Base-by-base conservation (phyloP, 2,797 vertebrate genomes). In the Chanos chanos region DNA sequence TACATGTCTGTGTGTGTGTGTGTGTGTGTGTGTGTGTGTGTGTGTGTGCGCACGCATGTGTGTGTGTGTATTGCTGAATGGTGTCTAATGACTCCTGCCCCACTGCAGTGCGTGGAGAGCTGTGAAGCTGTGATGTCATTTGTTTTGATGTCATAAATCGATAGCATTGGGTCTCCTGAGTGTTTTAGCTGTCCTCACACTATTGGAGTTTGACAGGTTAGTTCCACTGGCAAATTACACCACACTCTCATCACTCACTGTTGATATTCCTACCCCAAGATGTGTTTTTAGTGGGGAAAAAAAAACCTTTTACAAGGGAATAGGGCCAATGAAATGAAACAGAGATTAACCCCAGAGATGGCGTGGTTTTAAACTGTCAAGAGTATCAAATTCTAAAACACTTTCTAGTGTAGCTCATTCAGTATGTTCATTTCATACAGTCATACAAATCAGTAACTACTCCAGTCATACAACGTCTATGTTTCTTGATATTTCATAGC, bases 141-240 rank as follows among this genome's bases (percentile, higher is more conserved):
- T 68, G 72, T 65, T 74, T 71, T 71, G 68, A 65, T 71, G 72
- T 71, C 68, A 71, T 67, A 65, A 71, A 66, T 71, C 45, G 64
- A 74, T 71, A 61, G 48, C 34, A 47, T 44, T 24, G 44, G 62
- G 68, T 71, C 72, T 74, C 68, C 39, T 24, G 39, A 65, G 68
- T 62, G 72, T 33, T 71, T 74, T 43, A 47, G 58, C 47, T 64
- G 18, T 71, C 60, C 65, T 45, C 72, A 61, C 41, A 18, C 40
- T 51, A 51, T 51, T 8, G 39, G 48, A 52, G 33, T 27, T 47
- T 66, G 64, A 66, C 64, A 60, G 64, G 64, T 66, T 60, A 22
- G 49, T 60, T 66, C 56, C 56, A 60, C 59, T 65, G 53, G 64
- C 37, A 68, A 74, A 68, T 74, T 71, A 65, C 65, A 64, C 55